These are phyloP conservation scores for Ruditapes philippinarum DNA, from an alignment of 1,140 invertebrate species.

Conservation along the genomic window DNA sequence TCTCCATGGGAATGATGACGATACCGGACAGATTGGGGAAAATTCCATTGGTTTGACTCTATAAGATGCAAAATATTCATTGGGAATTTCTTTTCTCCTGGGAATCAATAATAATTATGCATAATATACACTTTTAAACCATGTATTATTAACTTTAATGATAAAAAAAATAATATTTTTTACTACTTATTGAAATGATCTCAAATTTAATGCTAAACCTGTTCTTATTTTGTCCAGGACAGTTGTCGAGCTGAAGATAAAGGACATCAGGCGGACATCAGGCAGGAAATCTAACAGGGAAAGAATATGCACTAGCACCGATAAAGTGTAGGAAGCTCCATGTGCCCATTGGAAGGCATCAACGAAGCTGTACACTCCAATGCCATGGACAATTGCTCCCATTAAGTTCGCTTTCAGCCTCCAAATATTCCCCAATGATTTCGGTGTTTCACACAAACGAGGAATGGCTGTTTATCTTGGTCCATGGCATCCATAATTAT, in stretches of 20 bases:
- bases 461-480: not conserved
- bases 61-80: no score
- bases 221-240: conserved; percentile 24
- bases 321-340: conserved; percentile 6
- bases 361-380: conserved; percentile 24
- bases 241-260: conserved; percentile 36
- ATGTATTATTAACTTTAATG: no score
- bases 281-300: not conserved
- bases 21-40: no score
- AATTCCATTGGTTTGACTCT: no score
- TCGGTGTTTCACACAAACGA: not conserved
- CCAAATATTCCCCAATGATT: conserved; percentile 9
- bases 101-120: no score
- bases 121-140: no score
- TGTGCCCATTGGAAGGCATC: not conserved
- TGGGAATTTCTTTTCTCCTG: no score
- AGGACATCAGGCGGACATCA: no score
- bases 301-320: conserved; percentile 1
- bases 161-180: no score
- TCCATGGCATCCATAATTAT: conserved; percentile 22
- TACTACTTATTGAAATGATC: no score
- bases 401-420: conserved; percentile 8
- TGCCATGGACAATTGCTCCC: conserved; percentile 33
- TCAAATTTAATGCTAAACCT: no score
- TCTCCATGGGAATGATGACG: no score